Base-by-base conservation (phyloP, 2,113 vertebrate species). In the Agapornis roseicollis region DNA sequence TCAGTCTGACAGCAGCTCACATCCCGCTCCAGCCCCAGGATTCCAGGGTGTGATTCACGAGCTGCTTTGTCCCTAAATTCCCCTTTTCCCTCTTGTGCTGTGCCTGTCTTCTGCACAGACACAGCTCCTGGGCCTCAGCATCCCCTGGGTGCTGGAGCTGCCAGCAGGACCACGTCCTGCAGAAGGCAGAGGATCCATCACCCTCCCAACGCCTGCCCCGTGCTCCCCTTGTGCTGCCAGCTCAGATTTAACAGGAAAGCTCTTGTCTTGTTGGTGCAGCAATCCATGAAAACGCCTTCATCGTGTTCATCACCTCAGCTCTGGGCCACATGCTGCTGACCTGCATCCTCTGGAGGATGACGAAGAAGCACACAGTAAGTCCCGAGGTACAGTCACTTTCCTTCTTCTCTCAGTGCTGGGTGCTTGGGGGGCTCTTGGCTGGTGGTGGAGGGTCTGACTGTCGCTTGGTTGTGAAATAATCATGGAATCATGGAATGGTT, bases 301-400 rank as follows among this genome's bases (percentile, higher is more conserved):
- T 99, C 76, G 69, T 98, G 76, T 99, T 99, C 91, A 98, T 99
- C 39, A 83, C 20, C 0, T 97, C 99, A 25, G 98, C 99, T 7
- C 94, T 99, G 81, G 79, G 98, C 65, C 98, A 99, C 98, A 99
- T 99, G 99, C 91, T 99, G 33, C 91, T 98, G 47, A 99, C 99
- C 1, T 99, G 99, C 96, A 80, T 98, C 44, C 98, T 99, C 96
- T 99, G 99, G 99, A 96, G 98, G 4, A 96, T 99, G 95, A 98
- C 98, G 93, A 98, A 96, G 97, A 99, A 98, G 77, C 95, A 98
- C 96, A 97, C 98, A 84, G 90, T 98, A 92, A 98, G 97, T 98
- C 94, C 97, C 2, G 98, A 99, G 99, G 99, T 99, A 98, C 91
- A 92, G 66, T 53, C 66, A 46, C 63, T 70, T 88, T 79, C 65